Conservation (phyloP, 2,113 vertebrate genomes). For the Hippopotamus amphibius region DNA sequence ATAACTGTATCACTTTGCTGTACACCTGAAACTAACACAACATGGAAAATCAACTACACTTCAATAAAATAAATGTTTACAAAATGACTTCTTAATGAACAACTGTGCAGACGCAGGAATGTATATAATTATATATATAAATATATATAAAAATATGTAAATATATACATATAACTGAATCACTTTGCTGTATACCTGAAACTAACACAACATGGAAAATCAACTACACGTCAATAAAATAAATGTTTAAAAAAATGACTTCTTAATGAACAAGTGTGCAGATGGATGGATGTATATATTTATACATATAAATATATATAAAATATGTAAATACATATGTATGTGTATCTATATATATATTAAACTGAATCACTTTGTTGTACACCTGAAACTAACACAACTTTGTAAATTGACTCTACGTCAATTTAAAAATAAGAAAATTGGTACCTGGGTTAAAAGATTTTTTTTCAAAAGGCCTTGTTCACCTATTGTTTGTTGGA, state of each 20-base stretch:
- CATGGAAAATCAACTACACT: neutral
- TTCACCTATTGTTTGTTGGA: fast-evolving
- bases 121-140: too few relatives aligned
- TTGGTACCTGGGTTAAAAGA: neutral
- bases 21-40: neutral
- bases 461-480: neutral
- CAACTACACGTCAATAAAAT: too few relatives aligned
- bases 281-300: neutral
- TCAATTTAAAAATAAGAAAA: neutral
- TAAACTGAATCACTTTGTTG: neutral
- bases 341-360: neutral
- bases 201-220: too few relatives aligned
- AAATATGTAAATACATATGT: neutral
- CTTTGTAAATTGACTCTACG: neutral
- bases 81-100: neutral
- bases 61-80: neutral
- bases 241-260: neutral
- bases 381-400: neutral
- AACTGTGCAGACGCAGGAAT: too few relatives aligned
- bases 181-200: too few relatives aligned
- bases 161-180: too few relatives aligned
- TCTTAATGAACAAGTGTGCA: neutral
- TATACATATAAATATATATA: too few relatives aligned
- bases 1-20: fast-evolving
- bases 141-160: neutral